Evolutionary conservation across 2,888 invertebrate genomes (phyloP).

Genomic region (Minunthozetes semirufus): DNA sequence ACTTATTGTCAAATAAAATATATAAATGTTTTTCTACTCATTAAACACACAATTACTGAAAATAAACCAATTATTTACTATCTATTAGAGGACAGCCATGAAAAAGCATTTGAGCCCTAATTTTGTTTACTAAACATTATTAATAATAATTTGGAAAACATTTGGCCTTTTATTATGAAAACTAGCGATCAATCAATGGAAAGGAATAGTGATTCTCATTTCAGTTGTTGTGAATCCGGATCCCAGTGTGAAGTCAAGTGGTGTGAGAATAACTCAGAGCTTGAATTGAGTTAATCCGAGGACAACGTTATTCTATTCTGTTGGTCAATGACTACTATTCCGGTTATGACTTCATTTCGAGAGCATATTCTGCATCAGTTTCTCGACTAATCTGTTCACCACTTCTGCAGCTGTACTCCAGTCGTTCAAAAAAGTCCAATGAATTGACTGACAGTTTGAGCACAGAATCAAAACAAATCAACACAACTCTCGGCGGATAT

Average conservation of each 20-base stretch:
- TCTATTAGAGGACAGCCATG: not conserved
- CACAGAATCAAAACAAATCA: not conserved
- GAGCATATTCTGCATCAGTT: not conserved
- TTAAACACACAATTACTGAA: not conserved
- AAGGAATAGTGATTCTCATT: not conserved
- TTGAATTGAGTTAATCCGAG: not conserved
- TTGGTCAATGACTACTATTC: not conserved
- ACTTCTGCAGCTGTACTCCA: conserved; percentile 2
- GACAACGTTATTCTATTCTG: not conserved
- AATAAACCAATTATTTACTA: not conserved
- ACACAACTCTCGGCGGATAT: too few species aligned
- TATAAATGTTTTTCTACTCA: conserved; percentile 13
- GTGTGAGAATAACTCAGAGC: not conserved
- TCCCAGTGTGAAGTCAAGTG: conserved; percentile 22
- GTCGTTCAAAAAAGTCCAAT: too few species aligned
- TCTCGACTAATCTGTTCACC: not conserved
- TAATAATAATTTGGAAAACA: not conserved
- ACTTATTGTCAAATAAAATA: conserved; percentile 31
- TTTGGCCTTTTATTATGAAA: not conserved
- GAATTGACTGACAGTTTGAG: not conserved
- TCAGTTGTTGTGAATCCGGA: not conserved
- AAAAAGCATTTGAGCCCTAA: not conserved
- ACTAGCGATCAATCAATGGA: not conserved
- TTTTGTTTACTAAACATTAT: too few species aligned
- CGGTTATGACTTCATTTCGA: conserved; percentile 6